Conservation (phyloP, 2,113 vertebrate genomes). For the Trachemys scripta region DNA sequence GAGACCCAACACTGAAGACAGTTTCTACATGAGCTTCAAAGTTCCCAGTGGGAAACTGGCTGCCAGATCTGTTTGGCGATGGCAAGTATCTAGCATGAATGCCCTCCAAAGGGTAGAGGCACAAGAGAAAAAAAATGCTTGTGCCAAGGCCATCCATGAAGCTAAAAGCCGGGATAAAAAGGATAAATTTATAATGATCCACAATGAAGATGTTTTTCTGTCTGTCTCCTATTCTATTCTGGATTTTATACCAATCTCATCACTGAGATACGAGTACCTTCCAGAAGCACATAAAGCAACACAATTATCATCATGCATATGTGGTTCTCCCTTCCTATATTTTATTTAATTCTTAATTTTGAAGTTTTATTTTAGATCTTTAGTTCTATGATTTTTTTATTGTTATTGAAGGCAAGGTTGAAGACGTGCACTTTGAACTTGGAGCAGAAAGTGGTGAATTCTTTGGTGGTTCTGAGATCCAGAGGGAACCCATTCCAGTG, state of each 20-base stretch:
- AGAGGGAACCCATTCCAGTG: not conserved
- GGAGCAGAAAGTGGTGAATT: not conserved
- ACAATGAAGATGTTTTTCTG: not conserved
- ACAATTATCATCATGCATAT: not conserved
- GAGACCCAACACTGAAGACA: not conserved
- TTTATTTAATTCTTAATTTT: not conserved
- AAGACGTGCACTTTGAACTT: not conserved
- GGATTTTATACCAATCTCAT: not conserved
- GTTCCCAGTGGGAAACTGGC: not conserved
- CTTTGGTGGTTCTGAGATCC: not conserved
- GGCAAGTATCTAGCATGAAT: not conserved
- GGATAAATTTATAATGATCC: not conserved
- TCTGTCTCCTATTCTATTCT: not conserved
- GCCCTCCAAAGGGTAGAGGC: not conserved
- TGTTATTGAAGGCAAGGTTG: not conserved
- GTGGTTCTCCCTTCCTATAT: not conserved
- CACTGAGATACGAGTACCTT: rapidly evolving
- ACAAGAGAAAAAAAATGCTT: not conserved
- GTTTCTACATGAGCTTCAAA: not conserved
- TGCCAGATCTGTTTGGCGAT: not conserved
- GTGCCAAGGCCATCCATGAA: not conserved
- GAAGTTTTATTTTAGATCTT: not conserved
- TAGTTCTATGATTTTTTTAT: not conserved
- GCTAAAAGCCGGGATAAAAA: not conserved
- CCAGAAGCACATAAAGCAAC: not conserved